Base-by-base conservation (phyloP, 2,113 vertebrate genomes). In the Silurus glanis region DNA sequence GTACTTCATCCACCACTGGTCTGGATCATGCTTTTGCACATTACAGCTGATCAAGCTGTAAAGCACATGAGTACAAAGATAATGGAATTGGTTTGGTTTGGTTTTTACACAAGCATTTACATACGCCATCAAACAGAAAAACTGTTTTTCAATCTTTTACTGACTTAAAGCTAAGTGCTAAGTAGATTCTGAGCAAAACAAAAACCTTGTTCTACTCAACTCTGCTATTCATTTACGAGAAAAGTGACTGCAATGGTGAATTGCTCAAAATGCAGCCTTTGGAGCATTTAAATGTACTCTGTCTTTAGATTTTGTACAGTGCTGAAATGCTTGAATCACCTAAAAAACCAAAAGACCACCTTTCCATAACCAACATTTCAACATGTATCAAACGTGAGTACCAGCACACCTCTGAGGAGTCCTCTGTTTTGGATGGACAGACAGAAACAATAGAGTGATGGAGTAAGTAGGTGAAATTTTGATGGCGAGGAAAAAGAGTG, bases 401-500 rank as follows among this genome's bases (percentile, higher is more conserved):
- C 56, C 19, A 23, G 64, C 55, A 21, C 16, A 53, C 58, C 72
- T 78, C 72, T 37, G 59, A 37, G 23, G 9, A 53, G 84, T 58
- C 13, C 51, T 37, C 37, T 37, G 19, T 80, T 78, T 21, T 69
- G n/a, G 61, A 67, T 62, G 28, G 47, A 83, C 80, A 14, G 67
- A 45, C 21, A 72, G 64, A 81, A 79, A 17, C 4, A 51, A 69
- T 28, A 28, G n/a, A 71, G 21, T 62, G 71, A 82, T 64, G 53
- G 79, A 61, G 51, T 66, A 72, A 61, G 51, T 66, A 72, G 61
- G 23, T 23, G 59, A 83, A 86, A 84, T 76, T 87, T 76, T 85
- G 81, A 80, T 82, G 86, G 82, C 66, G 76, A 85, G 83, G 87
- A 89, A 88, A 85, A 56, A 85, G 79, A 71, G 37, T 79, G 61